Evolutionary conservation across 2,888 invertebrate genomes (phyloP).

Genomic region (Metallyticus violacea): DNA sequence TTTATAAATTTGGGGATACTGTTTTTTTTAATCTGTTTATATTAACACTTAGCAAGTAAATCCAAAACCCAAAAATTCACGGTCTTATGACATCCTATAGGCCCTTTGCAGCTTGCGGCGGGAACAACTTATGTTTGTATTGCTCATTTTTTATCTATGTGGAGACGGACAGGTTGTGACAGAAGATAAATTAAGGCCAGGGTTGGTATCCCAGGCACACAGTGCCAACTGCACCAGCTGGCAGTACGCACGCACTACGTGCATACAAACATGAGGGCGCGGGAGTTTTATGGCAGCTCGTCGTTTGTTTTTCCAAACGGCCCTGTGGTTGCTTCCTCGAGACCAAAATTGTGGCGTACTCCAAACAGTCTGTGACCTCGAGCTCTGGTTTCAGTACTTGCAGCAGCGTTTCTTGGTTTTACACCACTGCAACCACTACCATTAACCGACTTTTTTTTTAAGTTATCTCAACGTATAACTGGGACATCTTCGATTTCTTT

Average conservation of each 20-base stretch:
- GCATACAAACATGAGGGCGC: background rate
- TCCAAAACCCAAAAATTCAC: too few species aligned
- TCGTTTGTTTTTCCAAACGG: constrained; percentile 17
- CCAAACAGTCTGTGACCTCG: constrained; percentile 4
- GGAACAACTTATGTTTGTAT: background rate
- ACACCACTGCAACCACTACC: background rate
- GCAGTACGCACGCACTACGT: background rate
- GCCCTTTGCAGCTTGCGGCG: background rate
- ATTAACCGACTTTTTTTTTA: too few species aligned
- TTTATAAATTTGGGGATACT: too few species aligned
- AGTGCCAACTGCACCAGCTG: background rate
- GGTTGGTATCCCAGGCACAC: background rate
- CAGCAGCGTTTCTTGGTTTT: background rate
- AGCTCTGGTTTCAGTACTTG: background rate
- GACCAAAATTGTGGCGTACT: constrained; percentile 8
- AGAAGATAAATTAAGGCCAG: background rate
- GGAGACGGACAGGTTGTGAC: background rate
- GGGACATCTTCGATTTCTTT: too few species aligned
- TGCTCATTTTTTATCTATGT: too few species aligned
- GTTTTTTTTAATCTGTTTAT: too few species aligned
- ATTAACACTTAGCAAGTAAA: too few species aligned
- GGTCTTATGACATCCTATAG: too few species aligned
- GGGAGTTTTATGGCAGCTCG: background rate
- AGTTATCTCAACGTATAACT: too few species aligned
- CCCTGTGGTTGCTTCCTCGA: constrained; percentile 3